Base-by-base conservation (phyloP, 2,888 invertebrate genomes). In the Pseudococcus viburni region DNA sequence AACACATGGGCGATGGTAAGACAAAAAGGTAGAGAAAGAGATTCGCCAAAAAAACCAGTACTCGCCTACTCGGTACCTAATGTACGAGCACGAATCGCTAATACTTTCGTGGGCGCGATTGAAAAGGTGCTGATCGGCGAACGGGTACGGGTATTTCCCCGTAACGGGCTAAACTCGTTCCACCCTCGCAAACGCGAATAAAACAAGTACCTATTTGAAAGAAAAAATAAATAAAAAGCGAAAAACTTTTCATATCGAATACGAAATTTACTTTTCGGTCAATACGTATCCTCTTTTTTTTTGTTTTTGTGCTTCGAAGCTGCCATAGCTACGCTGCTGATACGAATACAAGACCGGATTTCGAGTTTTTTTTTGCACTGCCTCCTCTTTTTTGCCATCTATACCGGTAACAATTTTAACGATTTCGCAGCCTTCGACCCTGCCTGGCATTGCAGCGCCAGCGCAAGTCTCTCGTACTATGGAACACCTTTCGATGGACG, bases 91-190 rank as follows among this genome's bases (percentile, higher is more conserved):
- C n/a, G 26, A 33, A 33, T 51, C 51, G 59, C 59, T 17, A 55
- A 33, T 33, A 33, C 26, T 51, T 51, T 51, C 19, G 59, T 19
- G 59, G 12, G 22, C 33, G 68, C 68, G 33, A 73, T 73, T 73
- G 33, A 73, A 73, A 80, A 42, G 80, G 33, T 80, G 80, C 80
- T 42, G 46, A n/a, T n/a, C 33, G 26, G 17, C 15, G 42, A 80
- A 80, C 42, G 80, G n/a, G 80, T 80, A 19, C n/a, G 7, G 19
- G 80, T 42, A 42, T 39, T 80, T 80, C 42, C 42, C 11, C 80
- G 80, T n/a, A 80, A 80, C 80, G 80, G n/a, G 80, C 80, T n/a
- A 42, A 80, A 80, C 80, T 80, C 15, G 80, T 80, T 80, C 80
- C 80, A 80, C 80, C 80, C 80, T 80, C 80, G 80, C 80, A 12